Percentiles rank a stretch among this genome's conserved stretches.
phyloP scores from a whole-genome alignment of 1,140 invertebrate genomes.

The Euwallacea similis region DNA sequence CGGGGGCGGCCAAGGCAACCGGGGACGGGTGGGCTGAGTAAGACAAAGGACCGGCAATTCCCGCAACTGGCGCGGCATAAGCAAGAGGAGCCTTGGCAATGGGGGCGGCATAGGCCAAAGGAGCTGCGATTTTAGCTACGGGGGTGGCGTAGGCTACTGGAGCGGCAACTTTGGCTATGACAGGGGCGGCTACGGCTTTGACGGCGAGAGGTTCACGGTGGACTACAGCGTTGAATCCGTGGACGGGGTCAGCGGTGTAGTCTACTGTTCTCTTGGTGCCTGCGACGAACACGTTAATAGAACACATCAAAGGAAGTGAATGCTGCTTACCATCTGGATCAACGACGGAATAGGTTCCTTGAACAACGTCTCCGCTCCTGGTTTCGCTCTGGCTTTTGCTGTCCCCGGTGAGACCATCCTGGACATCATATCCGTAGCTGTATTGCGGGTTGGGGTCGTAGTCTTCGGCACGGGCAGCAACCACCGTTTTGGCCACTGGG shows the following conservation, averaged over 20 bases:
- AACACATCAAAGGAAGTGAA: conserved; percentile 60
- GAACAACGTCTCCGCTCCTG: conserved; percentile 64
- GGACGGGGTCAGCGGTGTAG: conserved; percentile 63
- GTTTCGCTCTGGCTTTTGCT: conserved; percentile 57
- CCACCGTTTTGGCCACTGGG: conserved; percentile 53
- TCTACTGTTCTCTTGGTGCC: conserved; percentile 64
- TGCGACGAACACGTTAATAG: conserved; percentile 50
- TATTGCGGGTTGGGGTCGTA: conserved; percentile 59
- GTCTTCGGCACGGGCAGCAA: conserved; percentile 44
- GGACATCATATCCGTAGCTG: conserved; percentile 57
- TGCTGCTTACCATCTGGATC: conserved; percentile 68
- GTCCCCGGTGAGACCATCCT: conserved; percentile 55
- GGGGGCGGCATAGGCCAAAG: conserved; percentile 27
- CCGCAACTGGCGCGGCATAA: conserved; percentile 27
- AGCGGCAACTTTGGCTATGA: conserved; percentile 43
- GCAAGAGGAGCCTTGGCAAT: conserved; percentile 25
- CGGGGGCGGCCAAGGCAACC: conserved; percentile 29
- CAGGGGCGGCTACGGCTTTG: conserved; percentile 47
- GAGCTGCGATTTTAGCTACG: conserved; percentile 41
- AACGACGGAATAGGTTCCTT: conserved; percentile 65
- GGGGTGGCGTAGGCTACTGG: conserved; percentile 49
- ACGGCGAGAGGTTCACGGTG: conserved; percentile 56
- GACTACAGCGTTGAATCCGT: conserved; percentile 59
- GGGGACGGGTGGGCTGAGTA: conserved; percentile 29
- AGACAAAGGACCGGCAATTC: conserved; percentile 30